phyloP scores from a whole-genome alignment of 37 sponge, comb jelly and placozoan genomes.

The Oopsacas minuta region DNA sequence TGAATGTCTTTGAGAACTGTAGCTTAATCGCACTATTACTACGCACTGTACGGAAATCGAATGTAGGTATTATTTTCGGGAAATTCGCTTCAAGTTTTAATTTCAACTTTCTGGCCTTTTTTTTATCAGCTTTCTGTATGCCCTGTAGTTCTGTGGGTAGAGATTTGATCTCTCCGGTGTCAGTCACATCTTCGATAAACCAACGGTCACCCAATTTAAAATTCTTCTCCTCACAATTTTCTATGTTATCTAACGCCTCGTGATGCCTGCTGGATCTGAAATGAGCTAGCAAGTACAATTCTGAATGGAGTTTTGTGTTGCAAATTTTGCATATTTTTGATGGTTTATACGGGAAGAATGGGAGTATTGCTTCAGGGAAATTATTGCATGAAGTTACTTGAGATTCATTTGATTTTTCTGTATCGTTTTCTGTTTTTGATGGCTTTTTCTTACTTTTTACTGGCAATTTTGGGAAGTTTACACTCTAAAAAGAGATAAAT shows the following conservation, averaged over 20 bases:
- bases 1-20: neutral
- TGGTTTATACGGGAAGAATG: neutral
- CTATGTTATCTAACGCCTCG: neutral
- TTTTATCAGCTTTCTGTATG: neutral
- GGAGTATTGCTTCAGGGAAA: neutral
- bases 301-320: conserved; percentile 8
- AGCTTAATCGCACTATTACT: neutral
- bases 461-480: neutral
- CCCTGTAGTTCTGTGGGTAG: neutral
- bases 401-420: neutral
- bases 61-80: neutral
- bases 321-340: conserved; percentile 6
- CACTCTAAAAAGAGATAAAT: neutral
- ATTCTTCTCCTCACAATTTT: neutral
- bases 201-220: conserved; percentile 13
- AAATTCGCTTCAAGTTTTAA: neutral
- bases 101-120: neutral
- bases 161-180: neutral
- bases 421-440: neutral
- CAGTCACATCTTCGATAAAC: neutral
- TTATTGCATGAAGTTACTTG: neutral
- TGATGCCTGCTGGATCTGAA: conserved; percentile 11
- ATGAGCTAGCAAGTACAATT: neutral
- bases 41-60: neutral
- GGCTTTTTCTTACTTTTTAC: neutral